Evolutionary conservation across 1,140 invertebrate genomes (phyloP), one percentile per base, ranked within the genome.

Genomic region (Teleopsis dalmanni): DNA sequence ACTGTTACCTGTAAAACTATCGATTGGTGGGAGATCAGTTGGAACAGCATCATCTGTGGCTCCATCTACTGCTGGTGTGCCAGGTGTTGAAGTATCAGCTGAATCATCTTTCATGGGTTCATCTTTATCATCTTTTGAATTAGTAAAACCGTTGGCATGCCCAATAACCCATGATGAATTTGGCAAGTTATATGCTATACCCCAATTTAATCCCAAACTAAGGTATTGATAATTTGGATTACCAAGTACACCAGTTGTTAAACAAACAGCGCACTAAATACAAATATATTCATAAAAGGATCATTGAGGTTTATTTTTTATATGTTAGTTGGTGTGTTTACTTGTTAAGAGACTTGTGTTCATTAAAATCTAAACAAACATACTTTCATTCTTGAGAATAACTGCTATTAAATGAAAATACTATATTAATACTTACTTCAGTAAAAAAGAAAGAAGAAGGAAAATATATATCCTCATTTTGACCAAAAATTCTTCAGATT

Each of bases 101-200:
- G 23, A 16, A 5, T 33, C n/a, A 13, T 35, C 40, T 8, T 9
- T 19, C 35, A 16, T 8, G 8, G 27, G n/a, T 10, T 25, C 11
- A 38, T 41, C 36, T 13, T 43, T 22, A 1, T 51, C n/a, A 36
- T 27, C 31, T 8, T 52, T 47, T 22, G 40, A 53, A 44, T 23
- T 16, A 14, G 22, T 36, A 18, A 60, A 61, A 21, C 60, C 62
- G 22, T 67, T 47, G 61, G 72, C 57, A 48, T 77, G 74, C 2
- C 78, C 64, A 18, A 79, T 67, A 2, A 79, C 75, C 58, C 80
- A 79, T 8, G 81, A 84, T 41, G 80, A 75, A 56, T 86, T 80
- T 8, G 85, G 84, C 33, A 87, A 59, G 53, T 86, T 81, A 57
- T 85, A 87, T 3, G 84, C 81, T 31, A 86, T 78, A 48, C 83